Evolutionary conservation across 2,888 invertebrate genomes (phyloP), one percentile per base, ranked within the genome.

Genomic region (Tiliacea aurago): DNA sequence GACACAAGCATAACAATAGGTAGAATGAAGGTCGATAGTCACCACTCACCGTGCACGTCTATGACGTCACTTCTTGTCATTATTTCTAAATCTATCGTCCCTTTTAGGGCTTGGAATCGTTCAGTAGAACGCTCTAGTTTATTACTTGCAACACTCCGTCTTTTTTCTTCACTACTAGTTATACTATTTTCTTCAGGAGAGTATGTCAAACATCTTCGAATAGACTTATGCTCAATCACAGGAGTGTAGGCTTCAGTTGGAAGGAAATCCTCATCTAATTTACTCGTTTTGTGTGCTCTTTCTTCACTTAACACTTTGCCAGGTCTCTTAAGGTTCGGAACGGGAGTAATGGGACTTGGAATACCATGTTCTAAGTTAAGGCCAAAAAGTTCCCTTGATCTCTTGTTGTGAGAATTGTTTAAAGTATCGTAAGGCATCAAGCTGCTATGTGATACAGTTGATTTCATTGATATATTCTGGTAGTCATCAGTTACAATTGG

Each of bases 31-130:
- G 77, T 87, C 91, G 96, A 96, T 95, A 95, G 94, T 96, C 95
- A 95, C 94, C 93, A 97, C 97, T 97, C 95, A 98, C 97, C 97
- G 95, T 97, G 97, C 88, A 98, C 97, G 94, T 97, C 97, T 90
- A 98, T 97, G 74, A 96, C 94, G 80, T 97, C 96, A 82, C 96
- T 96, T 51, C 95, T 95, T n/a, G 95, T 95, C 56, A 95, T 93
- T 76, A 97, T 97, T 89, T 97, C 97, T 86, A 98, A 93, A 87
- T 98, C 97, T 85, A 98, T 97, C 5, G 97, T 97, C 41, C 97
- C 97, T 83, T 95, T 96, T 0, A 93, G 89, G 2, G 92, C 88
- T 84, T 92, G 95, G 78, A 93, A 94, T 69, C 93, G 89, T 76
- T 96, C 95, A 41, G 86, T 87, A 71, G 95, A 95, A 66, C 90